Evolutionary conservation across 1,140 invertebrate genomes (phyloP), one percentile per base, ranked within the genome.

Genomic region (Sitophilus oryzae): DNA sequence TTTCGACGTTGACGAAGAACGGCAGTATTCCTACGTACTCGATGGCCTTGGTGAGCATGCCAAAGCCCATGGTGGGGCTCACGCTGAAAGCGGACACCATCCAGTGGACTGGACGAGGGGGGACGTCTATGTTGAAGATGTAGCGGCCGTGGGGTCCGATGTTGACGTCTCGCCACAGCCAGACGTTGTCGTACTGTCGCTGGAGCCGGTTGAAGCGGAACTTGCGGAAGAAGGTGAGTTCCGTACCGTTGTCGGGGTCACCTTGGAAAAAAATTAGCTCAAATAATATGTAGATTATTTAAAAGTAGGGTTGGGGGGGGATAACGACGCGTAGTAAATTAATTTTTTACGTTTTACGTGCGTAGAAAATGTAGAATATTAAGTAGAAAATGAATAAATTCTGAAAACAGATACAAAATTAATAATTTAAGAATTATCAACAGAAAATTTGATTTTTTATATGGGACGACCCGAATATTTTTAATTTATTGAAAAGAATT

Each of bases 1-100:
- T 93, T 72, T 98, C 94, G 9, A 97, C 89, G 63, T 91, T 92
- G 40, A 97, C 95, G 71, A 89, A 96, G 78, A 98, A 96, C 19
- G 91, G 91, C 15, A 92, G 74, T 0, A 91, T 82, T 2, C 89
- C 91, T 22, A 85, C 79, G 70, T 93, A 93, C 73, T 85, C 83
- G 11, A 92, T 76, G 0, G 91, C 86, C 43, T 76, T 78, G 8
- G 79, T 76, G 20, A 95, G 69, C 80, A 98, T 86, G 9, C 93
- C 92, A 56, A 96, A 88, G 1, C 94, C 94, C 36, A 79, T 74
- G 0, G 81, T 81, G 3, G 86, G 85, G 64, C 91, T 94, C 73
- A 97, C 86, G 55, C 89, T 87, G 68, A 96, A 91, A 0, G 88
- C 91, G 16, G 89, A 91, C 3, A 98, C 80, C 76, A 96, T 91